A percentile compares a stretch with the other conserved stretches of the same genome.
Evolutionary conservation across 2,888 invertebrate species (phyloP).

Genomic region (Meganola albula): DNA sequence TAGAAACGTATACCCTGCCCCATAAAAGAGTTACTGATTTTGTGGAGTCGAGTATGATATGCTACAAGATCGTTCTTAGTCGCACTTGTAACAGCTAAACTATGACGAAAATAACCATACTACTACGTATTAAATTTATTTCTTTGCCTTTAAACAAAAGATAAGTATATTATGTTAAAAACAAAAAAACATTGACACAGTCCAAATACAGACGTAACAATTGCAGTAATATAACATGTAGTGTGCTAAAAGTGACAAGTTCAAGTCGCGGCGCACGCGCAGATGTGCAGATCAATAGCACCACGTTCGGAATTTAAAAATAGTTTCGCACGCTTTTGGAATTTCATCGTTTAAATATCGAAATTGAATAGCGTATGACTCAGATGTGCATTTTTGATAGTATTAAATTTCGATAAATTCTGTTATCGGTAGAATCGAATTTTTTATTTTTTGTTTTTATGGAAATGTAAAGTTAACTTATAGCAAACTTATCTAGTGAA

Average conservation of each 20-base stretch:
- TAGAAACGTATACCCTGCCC: too few relatives aligned
- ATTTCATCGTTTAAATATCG: constrained; percentile 17
- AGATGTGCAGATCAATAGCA: constrained; percentile 46
- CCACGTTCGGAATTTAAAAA: constrained; percentile 47
- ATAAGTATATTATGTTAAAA: constrained; percentile 25
- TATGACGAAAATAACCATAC: too few relatives aligned
- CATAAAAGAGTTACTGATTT: too few relatives aligned
- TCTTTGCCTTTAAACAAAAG: constrained; percentile 15
- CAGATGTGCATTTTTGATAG: constrained; percentile 8
- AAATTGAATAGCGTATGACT: constrained; percentile 5
- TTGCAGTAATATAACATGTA: too few relatives aligned
- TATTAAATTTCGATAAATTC: constrained; percentile 13
- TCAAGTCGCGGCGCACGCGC: constrained; percentile 41
- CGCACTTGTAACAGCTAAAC: too few relatives aligned
- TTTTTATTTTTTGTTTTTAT: background rate
- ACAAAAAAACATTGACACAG: constrained; percentile 28
- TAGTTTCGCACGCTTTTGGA: constrained; percentile 24
- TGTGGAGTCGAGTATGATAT: too few relatives aligned
- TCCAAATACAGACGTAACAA: constrained; percentile 48
- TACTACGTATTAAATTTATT: too few relatives aligned
- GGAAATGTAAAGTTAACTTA: background rate
- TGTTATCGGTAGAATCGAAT: constrained; percentile 6
- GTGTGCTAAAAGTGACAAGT: constrained; percentile 68
- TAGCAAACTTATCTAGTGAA: background rate
- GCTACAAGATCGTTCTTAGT: too few relatives aligned